These are phyloP conservation scores for Hypotaenidia philippensis DNA, from an alignment of 2,797 vertebrate genomes.

Conservation along the genomic window DNA sequence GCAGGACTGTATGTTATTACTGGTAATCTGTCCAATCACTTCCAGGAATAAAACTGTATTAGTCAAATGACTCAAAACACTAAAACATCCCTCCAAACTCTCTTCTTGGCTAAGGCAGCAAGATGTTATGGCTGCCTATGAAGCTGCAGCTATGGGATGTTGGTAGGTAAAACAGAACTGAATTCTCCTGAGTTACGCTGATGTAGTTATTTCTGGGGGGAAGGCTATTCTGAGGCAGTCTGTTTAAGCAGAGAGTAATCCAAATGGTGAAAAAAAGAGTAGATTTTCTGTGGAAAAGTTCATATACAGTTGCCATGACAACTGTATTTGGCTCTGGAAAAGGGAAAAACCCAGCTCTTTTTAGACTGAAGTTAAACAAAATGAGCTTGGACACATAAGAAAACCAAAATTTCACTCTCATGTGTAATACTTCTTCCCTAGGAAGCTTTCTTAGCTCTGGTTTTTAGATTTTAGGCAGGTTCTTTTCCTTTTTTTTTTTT, in stretches of 20 bases:
- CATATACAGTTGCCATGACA: background rate
- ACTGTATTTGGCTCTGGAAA: background rate
- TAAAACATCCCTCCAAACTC: background rate
- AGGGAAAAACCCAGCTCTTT: background rate
- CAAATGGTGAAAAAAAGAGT: background rate
- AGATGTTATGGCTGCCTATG: background rate
- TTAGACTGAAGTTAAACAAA: background rate
- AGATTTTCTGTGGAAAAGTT: background rate
- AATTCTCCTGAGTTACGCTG: background rate
- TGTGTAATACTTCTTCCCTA: background rate
- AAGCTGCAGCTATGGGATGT: background rate
- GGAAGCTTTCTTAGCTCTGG: background rate
- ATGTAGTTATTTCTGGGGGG: background rate
- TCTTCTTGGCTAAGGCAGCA: background rate
- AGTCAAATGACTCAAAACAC: slow-evolving; percentile 12
- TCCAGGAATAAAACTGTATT: slow-evolving; percentile 46
- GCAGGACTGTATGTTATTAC: background rate
- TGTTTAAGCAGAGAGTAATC: background rate
- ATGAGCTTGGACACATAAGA: background rate
- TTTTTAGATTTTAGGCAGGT: background rate
- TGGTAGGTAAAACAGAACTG: background rate
- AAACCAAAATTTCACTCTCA: background rate
- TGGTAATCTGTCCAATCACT: background rate
- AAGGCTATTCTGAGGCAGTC: background rate
- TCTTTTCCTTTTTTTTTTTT: background rate